Evolutionary conservation across 2,113 vertebrate species (phyloP), one percentile per base, ranked within the genome.

Genomic region (Rhombomys opimus): DNA sequence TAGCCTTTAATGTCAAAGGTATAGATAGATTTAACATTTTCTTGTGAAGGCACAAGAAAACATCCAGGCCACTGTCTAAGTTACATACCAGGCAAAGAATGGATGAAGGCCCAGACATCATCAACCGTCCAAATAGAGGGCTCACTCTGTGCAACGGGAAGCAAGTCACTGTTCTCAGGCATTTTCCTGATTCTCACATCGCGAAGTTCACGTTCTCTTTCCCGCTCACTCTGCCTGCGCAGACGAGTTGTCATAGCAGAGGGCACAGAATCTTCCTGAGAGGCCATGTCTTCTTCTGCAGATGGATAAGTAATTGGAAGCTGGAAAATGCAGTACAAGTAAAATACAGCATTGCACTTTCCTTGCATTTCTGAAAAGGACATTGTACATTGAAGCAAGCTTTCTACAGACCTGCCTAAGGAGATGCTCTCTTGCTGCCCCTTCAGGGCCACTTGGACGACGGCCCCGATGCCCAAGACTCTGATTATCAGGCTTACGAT

Each of bases 31-130:
- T 89, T 91, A 91, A 89, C 11, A 54, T 50, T 86, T 80, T 76
- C 88, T 25, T 90, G 65, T 95, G 77, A 90, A 85, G 30, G 70
- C 52, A 59, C 75, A 68, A 94, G 90, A 78, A 94, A 72, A 67
- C 8, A 35, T 20, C 5, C 80, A 93, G 50, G 67, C 0, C 15
- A 25, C 50, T 63, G 17, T 72, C 7, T 67, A 35, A 96, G 2
- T 9, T 91, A 97, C 98, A n/a, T 99, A 99, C 99, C 99, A 97
- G 99, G 99, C 98, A 99, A 98, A 30, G 99, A 99, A 98, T 98
- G 99, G 78, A 99, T 99, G 97, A 99, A 99, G 95, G 99, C 99
- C 91, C 99, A 99, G 1, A 99, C 99, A 92, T 99, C 99, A 98
- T 99, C 99, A 23, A 99, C 99, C 0, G 99, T 99, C 99, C 99